These are phyloP conservation scores for Varecia variegata DNA, from an alignment of 2,797 vertebrate species.

Conservation along the genomic window DNA sequence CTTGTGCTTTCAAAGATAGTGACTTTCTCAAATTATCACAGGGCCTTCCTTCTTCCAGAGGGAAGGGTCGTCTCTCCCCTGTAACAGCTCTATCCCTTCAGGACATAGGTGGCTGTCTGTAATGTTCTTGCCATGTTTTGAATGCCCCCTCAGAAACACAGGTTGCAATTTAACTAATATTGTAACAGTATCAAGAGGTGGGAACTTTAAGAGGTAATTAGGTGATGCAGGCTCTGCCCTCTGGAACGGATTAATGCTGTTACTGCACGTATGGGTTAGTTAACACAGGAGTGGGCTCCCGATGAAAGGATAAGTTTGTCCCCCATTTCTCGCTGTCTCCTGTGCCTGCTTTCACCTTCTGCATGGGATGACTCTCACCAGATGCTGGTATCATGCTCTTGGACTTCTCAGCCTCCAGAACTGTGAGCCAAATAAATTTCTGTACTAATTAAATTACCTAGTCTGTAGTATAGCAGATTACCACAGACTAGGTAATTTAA, in stretches of 20 bases:
- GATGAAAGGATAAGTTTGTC: background rate
- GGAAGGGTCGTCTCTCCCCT: fast-evolving
- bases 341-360: no score
- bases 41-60: background rate
- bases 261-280: background rate
- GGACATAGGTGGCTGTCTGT: background rate
- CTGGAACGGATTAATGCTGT: background rate
- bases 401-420: background rate
- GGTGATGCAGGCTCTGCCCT: background rate
- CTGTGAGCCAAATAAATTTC: background rate
- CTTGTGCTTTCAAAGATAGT: background rate
- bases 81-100: background rate
- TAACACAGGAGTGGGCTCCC: background rate
- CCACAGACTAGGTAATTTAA: background rate
- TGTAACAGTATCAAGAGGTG: background rate
- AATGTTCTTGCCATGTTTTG: background rate
- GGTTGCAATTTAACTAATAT: background rate
- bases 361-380: background rate
- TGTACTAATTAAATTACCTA: background rate
- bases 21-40: background rate
- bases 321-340: background rate
- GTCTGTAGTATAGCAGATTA: background rate
- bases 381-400: background rate
- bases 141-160: background rate
- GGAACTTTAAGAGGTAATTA: background rate